Evolutionary conservation across 2,113 vertebrate species (phyloP).

Genomic region (Rhipidura dahli): DNA sequence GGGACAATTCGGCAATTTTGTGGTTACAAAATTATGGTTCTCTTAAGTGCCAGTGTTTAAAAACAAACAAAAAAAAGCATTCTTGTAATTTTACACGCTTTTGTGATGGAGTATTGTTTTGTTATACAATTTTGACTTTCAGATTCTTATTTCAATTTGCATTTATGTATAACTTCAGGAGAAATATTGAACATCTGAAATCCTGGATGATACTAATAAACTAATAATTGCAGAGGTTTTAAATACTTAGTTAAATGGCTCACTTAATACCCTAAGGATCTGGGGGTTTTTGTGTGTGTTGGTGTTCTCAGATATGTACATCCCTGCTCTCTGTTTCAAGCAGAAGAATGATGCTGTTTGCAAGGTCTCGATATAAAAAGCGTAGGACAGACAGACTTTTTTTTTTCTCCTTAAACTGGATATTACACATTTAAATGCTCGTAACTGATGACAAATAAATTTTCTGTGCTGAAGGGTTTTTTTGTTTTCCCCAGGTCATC

Average conservation of each 20-base stretch:
- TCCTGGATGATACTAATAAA: conserved; percentile 85
- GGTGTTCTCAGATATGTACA: background rate
- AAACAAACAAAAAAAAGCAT: conserved; percentile 62
- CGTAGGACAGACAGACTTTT: background rate
- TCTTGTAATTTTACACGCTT: conserved; percentile 82
- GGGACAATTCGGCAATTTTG: conserved; percentile 76
- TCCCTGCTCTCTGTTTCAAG: background rate
- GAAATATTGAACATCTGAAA: conserved; percentile 79
- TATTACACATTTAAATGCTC: background rate
- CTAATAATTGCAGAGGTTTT: conserved; percentile 85
- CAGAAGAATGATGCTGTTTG: background rate
- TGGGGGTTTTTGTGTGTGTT: background rate
- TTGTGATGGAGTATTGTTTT: conserved; percentile 82
- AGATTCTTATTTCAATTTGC: conserved; percentile 82
- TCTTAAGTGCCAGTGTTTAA: conserved; percentile 81
- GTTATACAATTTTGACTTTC: conserved; percentile 82
- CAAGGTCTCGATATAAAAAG: accelerated
- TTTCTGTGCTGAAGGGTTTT: conserved; percentile 5
- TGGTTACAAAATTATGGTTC: conserved; percentile 75
- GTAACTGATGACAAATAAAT: background rate
- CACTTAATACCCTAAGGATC: conserved; percentile 18
- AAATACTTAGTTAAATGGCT: conserved; percentile 78
- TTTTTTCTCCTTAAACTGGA: background rate
- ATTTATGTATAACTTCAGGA: conserved; percentile 82
- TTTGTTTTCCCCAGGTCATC: conserved; percentile 38